phyloP scores from a whole-genome alignment of 2,113 vertebrate species.

The Pristiophorus japonicus region DNA sequence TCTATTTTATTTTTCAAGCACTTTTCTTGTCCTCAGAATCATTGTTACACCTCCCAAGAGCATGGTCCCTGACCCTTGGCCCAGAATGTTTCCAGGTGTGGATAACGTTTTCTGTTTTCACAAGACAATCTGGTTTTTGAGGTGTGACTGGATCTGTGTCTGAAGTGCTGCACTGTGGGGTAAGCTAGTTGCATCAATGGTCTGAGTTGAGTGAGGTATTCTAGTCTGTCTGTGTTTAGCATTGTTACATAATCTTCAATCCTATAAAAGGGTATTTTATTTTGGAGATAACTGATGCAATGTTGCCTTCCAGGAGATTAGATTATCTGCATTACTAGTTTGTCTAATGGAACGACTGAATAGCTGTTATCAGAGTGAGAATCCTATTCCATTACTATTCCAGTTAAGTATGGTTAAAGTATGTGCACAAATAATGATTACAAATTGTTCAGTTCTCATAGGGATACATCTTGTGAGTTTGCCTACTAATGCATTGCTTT shows the following conservation, averaged over 20 bases:
- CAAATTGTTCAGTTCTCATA: background rate
- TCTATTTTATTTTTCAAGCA: background rate
- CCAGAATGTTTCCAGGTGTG: no score
- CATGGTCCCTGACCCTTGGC: background rate
- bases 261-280: background rate
- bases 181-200: background rate
- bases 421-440: background rate
- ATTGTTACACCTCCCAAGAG: background rate
- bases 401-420: background rate
- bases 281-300: background rate
- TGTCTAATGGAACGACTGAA: background rate
- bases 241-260: background rate
- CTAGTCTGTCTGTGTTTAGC: background rate
- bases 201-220: background rate
- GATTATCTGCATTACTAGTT: background rate
- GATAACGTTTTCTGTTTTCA: background rate
- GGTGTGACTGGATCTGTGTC: background rate
- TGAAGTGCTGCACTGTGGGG: background rate
- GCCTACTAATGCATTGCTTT: background rate
- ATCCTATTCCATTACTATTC: background rate
- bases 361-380: background rate
- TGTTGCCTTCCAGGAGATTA: background rate
- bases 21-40: background rate
- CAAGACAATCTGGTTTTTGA: background rate
- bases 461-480: background rate